phyloP scores from a whole-genome alignment of 1,140 invertebrate genomes.

The Panagrolaimus sp. region DNA sequence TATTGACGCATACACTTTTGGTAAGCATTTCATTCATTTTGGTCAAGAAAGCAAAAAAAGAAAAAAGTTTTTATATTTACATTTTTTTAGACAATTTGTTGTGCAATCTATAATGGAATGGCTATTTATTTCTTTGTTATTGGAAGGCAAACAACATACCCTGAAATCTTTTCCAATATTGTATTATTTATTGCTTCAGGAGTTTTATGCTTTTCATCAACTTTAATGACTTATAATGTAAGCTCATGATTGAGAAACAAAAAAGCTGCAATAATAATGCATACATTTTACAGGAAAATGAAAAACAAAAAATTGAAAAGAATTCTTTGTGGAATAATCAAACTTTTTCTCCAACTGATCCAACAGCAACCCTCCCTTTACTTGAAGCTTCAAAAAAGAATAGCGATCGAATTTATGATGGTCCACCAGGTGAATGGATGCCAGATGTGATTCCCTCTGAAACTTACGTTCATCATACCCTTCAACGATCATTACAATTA shows the following conservation, averaged over 20 bases:
- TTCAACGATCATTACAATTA: conserved; percentile 40
- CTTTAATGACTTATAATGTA: neutral
- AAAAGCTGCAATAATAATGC: too few species aligned
- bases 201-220: neutral
- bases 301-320: neutral
- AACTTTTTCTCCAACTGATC: neutral
- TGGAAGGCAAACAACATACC: neutral
- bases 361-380: neutral
- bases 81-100: neutral
- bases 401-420: conserved; percentile 26
- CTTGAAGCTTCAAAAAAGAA: neutral
- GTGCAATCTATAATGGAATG: neutral
- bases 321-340: neutral
- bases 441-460: conserved; percentile 29
- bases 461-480: conserved; percentile 41
- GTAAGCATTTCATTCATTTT: conserved; percentile 15
- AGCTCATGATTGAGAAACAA: neutral
- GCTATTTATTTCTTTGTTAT: conserved; percentile 7
- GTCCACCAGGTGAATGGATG: conserved; percentile 40
- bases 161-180: neutral
- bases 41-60: neutral
- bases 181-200: neutral
- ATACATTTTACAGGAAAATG: too few species aligned
- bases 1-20: conserved; percentile 24
- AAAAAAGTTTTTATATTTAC: neutral